A percentile compares a stretch with the other conserved stretches of the same genome.
Conservation (phyloP, 2,888 invertebrate genomes). For the Andrena praecox region DNA sequence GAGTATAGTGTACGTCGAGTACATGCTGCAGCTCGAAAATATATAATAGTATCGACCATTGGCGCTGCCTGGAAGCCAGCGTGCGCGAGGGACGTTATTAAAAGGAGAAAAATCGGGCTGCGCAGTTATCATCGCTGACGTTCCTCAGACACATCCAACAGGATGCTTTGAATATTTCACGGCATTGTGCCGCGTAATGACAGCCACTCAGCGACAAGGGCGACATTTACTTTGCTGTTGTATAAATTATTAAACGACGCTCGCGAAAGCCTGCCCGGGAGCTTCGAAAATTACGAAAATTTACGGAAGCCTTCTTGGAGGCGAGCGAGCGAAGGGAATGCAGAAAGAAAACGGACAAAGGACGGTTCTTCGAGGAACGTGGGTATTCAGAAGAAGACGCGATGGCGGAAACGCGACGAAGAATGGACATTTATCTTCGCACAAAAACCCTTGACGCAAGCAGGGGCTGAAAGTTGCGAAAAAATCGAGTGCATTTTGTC, state of each 20-base stretch:
- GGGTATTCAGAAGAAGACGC: conserved; percentile 23
- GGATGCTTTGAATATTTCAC: conserved; percentile 8
- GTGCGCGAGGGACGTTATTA: background rate
- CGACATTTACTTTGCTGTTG: conserved; percentile 1
- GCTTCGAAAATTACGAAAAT: conserved; percentile 32
- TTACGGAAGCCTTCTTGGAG: background rate
- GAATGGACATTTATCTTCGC: conserved; percentile 36
- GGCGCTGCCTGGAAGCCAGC: background rate
- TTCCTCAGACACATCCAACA: background rate
- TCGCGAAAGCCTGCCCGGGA: background rate
- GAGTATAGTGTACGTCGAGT: no score
- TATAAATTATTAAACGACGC: conserved; percentile 21
- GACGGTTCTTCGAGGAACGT: background rate
- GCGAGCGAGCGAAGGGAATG: background rate
- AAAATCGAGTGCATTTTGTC: background rate
- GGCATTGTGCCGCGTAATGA: conserved; percentile 4
- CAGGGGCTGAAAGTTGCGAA: background rate
- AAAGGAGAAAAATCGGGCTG: background rate
- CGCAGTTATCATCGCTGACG: background rate
- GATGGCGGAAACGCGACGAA: conserved; percentile 27
- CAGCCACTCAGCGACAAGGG: background rate
- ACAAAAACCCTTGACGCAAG: conserved; percentile 17
- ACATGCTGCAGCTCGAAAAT: no score
- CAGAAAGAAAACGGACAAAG: conserved; percentile 2
- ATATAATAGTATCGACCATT: no score